A percentile compares a stretch with the other conserved stretches of the same genome.
phyloP scores from a whole-genome alignment of 2,797 vertebrate genomes.

The Geotrypetes seraphini region DNA sequence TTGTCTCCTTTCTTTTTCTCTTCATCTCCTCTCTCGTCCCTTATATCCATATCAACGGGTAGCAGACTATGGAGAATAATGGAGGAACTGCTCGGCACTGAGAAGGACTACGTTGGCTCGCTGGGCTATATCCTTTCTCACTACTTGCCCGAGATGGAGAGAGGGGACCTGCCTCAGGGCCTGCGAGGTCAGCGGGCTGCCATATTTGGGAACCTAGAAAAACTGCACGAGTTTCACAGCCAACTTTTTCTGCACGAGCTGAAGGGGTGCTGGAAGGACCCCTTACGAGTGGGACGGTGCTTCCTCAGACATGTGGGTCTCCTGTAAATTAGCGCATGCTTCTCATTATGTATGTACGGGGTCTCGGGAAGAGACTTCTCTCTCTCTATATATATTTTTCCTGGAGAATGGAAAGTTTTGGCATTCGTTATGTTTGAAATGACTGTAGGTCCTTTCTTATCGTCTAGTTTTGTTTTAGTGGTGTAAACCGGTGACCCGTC shows the following conservation, averaged over 20 bases:
- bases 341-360: no score
- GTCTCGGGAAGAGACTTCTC: no score
- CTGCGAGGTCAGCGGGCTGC: constrained; percentile 63
- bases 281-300: constrained; percentile 57
- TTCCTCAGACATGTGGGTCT: constrained; percentile 57
- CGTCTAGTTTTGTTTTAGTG: no score
- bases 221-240: constrained; percentile 67
- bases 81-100: constrained; percentile 64
- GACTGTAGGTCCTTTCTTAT: no score
- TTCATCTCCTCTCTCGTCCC: neutral
- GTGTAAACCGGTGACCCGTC: no score
- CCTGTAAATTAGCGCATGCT: no score
- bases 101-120: constrained; percentile 63
- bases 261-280: constrained; percentile 42
- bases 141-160: constrained; percentile 66
- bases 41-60: neutral
- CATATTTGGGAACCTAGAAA: constrained; percentile 70
- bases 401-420: no score
- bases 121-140: constrained; percentile 63
- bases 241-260: constrained; percentile 61
- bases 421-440: no score
- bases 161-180: constrained; percentile 61
- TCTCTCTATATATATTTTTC: constrained; percentile 8
- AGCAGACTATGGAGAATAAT: constrained; percentile 61
- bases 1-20: neutral